Conservation (phyloP, 2,797 vertebrate genomes). For the Chlorospingus flavigularis region DNA sequence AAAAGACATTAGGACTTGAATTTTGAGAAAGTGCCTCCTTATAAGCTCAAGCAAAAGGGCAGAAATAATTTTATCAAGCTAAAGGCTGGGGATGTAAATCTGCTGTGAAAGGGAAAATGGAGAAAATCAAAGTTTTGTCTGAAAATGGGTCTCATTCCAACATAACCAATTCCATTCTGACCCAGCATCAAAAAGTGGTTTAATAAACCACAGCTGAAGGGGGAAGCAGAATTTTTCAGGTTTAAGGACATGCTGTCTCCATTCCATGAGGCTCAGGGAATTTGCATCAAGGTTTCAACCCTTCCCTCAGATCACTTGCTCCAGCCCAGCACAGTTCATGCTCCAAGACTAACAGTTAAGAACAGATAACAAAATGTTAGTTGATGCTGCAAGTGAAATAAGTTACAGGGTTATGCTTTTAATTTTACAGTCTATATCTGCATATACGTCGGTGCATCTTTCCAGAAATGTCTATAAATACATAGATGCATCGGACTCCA, state of each 20-base stretch:
- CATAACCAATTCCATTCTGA: slow-evolving; percentile 15
- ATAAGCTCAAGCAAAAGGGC: not conserved
- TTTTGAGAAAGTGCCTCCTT: not conserved
- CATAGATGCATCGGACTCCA: not conserved
- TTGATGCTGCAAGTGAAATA: not conserved
- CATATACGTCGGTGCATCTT: not conserved
- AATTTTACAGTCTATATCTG: not conserved
- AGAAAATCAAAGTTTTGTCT: slow-evolving; percentile 20
- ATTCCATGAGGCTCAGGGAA: accelerated
- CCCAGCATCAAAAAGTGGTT: not conserved
- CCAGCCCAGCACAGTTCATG: not conserved
- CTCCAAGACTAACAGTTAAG: not conserved
- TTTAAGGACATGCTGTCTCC: not conserved
- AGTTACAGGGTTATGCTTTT: not conserved
- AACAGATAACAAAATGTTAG: not conserved
- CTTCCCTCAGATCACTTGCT: not conserved
- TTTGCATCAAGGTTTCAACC: not conserved
- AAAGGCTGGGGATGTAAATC: not conserved
- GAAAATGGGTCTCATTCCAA: not conserved
- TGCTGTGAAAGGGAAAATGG: not conserved
- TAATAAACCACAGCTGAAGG: slow-evolving; percentile 34
- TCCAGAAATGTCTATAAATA: not conserved
- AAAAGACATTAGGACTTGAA: not conserved
- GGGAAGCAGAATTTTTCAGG: not conserved
- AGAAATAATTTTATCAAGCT: slow-evolving; percentile 13